Percentiles rank a stretch among this genome's conserved stretches.
These are phyloP conservation scores for Coturnix japonica DNA, from an alignment of 2,113 vertebrate genomes.

Conservation along the genomic window DNA sequence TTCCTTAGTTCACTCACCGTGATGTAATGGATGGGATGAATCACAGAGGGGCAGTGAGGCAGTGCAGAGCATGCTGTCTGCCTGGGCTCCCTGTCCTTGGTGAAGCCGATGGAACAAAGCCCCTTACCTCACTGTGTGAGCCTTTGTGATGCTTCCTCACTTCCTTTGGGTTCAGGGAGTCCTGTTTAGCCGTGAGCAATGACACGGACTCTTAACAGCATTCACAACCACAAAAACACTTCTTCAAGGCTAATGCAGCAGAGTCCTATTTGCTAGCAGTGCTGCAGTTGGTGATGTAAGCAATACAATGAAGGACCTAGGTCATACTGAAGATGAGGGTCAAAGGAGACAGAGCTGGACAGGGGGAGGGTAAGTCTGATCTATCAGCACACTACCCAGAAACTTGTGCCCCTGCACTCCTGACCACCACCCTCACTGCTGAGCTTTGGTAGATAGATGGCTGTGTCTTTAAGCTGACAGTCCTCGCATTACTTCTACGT, in stretches of 20 bases:
- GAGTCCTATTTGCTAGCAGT: accelerated
- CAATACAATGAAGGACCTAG: neutral
- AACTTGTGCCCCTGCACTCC: neutral
- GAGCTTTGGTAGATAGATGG: neutral
- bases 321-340: neutral
- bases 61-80: accelerated
- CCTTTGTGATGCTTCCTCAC: neutral
- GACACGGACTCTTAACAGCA: neutral
- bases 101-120: neutral
- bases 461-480: neutral
- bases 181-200: accelerated
- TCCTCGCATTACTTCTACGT: neutral
- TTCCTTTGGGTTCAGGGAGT: neutral
- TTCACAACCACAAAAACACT: too few species aligned
- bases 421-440: neutral
- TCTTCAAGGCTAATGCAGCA: neutral
- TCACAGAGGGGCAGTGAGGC: neutral
- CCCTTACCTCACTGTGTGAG: neutral
- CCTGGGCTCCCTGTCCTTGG: neutral
- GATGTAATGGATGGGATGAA: neutral
- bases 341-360: neutral
- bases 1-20: accelerated
- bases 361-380: neutral
- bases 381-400: neutral
- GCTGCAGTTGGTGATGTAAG: neutral